Percentiles rank a stretch among this genome's conserved stretches.
Conservation (phyloP, 2,888 invertebrate species). For the Agrochola lychnidis region DNA sequence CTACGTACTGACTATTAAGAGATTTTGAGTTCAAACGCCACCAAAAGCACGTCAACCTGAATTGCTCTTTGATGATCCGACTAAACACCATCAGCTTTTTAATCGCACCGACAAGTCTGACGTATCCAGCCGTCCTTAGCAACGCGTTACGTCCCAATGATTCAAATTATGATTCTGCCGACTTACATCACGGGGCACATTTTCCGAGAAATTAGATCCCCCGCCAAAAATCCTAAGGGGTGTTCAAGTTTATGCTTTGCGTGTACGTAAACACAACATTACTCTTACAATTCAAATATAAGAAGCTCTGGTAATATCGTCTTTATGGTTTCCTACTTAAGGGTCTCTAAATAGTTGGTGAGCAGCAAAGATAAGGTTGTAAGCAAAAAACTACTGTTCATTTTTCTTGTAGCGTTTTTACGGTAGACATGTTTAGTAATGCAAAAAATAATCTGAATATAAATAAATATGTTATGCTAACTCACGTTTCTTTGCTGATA, state of each 20-base stretch:
- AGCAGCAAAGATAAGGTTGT: constrained; percentile 41
- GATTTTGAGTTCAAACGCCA: background rate
- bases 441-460: constrained; percentile 69
- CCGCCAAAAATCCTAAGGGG: constrained; percentile 74
- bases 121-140: constrained; percentile 58
- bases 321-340: constrained; percentile 24
- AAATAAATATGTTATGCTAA: constrained; percentile 63
- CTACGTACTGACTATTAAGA: background rate
- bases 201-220: constrained; percentile 85
- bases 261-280: constrained; percentile 69
- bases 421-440: constrained; percentile 72
- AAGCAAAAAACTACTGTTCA: constrained; percentile 72
- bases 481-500: constrained; percentile 50
- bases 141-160: constrained; percentile 75
- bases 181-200: constrained; percentile 85
- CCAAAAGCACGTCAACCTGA: background rate
- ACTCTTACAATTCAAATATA: background rate
- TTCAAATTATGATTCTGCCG: constrained; percentile 84
- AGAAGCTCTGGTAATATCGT: constrained; percentile 10
- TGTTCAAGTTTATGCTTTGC: constrained; percentile 72
- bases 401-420: constrained; percentile 77
- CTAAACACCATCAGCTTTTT: constrained; percentile 3
- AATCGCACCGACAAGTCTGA: constrained; percentile 35
- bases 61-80: background rate
- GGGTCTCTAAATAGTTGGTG: background rate